These are phyloP conservation scores for Brachionus calyciflorus DNA, from an alignment of 1,140 invertebrate genomes.

Conservation along the genomic window DNA sequence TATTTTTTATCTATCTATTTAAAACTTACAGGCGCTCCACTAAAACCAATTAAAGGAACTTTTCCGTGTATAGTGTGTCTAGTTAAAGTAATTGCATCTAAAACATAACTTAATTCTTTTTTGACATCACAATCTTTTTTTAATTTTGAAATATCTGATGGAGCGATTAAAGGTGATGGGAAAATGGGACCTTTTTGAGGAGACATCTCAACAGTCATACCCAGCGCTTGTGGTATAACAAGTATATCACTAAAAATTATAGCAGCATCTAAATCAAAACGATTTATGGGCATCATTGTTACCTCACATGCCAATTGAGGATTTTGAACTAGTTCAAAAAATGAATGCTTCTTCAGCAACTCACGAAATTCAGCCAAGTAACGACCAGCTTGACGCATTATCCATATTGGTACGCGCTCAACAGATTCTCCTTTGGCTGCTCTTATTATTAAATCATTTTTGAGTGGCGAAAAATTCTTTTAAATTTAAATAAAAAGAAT, in stretches of 20 bases:
- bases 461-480: conserved; percentile 75
- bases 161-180: conserved; percentile 73
- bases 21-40: conserved; percentile 76
- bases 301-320: conserved; percentile 85
- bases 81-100: conserved; percentile 87
- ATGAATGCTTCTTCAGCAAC: conserved; percentile 77
- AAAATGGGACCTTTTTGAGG: conserved; percentile 85
- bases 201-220: conserved; percentile 85
- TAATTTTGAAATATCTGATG: conserved; percentile 69
- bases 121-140: conserved; percentile 69
- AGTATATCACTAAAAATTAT: conserved; percentile 98
- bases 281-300: conserved; percentile 72
- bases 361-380: conserved; percentile 85
- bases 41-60: conserved; percentile 89
- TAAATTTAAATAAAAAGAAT: conserved; percentile 43
- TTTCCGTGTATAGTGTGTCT: conserved; percentile 80
- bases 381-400: conserved; percentile 95
- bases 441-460: conserved; percentile 82
- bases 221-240: conserved; percentile 90
- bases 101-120: conserved; percentile 78
- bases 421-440: conserved; percentile 79
- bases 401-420: conserved; percentile 89
- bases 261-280: conserved; percentile 84
- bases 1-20: conserved; percentile 48
- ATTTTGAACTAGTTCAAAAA: conserved; percentile 86